Evolutionary conservation across 2,797 vertebrate genomes (phyloP), one percentile per base, ranked within the genome.

Genomic region (Xenentodon cancila): DNA sequence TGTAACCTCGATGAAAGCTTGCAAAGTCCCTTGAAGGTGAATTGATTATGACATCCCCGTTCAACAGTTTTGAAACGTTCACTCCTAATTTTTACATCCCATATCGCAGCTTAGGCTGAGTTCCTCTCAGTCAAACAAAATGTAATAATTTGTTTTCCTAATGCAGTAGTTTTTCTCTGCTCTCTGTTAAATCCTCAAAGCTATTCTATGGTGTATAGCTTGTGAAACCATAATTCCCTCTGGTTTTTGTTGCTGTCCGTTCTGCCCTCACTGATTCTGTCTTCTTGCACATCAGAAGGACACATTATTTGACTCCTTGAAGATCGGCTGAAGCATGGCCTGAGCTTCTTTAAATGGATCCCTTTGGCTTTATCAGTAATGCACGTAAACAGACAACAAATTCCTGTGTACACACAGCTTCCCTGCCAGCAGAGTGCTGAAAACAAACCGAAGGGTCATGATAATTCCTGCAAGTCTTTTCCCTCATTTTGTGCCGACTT

Each of bases 261-360:
- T 77, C 71, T 63, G 56, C 75, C 40, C 44, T 20, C 55, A 88
- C 81, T 84, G 84, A 90, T 90, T 86, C 74, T 67, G 69, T 75
- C 53, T 61, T 63, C 53, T 71, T 73, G 66, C 55, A 71, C 81
- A 75, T 71, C 61, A 73, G 40, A 68, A 64, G 69, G 68, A 90
- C 87, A 77, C 80, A 91, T 88, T 68, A 88, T 90, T 81, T 90
- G 79, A 89, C 84, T 77, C 59, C 62, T 71, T 85, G 56, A 65
- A 61, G 72, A 62, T 59, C 60, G 73, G 80, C 74, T 70, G 57
- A 71, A 59, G 59, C 57, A 46, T 58, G 18, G 48, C 73, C 75
- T 4, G 27, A 65, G 59, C 59, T 61, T 56, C 80, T n/a, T 82
- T 82, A 80, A 87, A 90, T 75, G 58, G 71, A 80, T 59, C 69